Conservation (phyloP, 2,113 vertebrate genomes). For the Anser cygnoides region DNA sequence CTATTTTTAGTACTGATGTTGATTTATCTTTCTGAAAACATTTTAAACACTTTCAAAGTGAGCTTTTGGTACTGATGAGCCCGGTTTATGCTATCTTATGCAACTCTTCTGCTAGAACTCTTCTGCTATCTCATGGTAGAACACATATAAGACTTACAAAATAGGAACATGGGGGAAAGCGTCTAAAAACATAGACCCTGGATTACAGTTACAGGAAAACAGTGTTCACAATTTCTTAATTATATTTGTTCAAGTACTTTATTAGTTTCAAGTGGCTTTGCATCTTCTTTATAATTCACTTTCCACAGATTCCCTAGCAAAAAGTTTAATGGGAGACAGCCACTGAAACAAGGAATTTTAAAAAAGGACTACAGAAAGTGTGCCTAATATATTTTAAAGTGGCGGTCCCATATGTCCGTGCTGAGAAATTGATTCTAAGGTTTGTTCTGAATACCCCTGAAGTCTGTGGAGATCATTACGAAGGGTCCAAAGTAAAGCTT, state of each 20-base stretch:
- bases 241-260: background rate
- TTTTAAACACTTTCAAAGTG: background rate
- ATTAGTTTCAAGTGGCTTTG: background rate
- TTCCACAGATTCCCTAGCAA: background rate
- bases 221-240: background rate
- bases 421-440: background rate
- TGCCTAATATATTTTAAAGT: background rate
- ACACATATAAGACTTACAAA: background rate
- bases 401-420: background rate
- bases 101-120: background rate
- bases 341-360: background rate
- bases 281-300: background rate
- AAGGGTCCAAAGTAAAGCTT: background rate
- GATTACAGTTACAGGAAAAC: background rate
- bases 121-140: background rate
- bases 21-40: background rate
- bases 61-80: rapidly evolving
- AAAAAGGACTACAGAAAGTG: background rate
- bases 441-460: background rate
- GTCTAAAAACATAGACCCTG: background rate
- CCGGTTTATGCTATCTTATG: background rate
- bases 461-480: background rate
- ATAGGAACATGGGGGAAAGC: background rate
- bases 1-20: background rate
- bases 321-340: background rate